Evolutionary conservation across 1,140 invertebrate species (phyloP), one percentile per base, ranked within the genome.

Genomic region (Pissodes strobi): DNA sequence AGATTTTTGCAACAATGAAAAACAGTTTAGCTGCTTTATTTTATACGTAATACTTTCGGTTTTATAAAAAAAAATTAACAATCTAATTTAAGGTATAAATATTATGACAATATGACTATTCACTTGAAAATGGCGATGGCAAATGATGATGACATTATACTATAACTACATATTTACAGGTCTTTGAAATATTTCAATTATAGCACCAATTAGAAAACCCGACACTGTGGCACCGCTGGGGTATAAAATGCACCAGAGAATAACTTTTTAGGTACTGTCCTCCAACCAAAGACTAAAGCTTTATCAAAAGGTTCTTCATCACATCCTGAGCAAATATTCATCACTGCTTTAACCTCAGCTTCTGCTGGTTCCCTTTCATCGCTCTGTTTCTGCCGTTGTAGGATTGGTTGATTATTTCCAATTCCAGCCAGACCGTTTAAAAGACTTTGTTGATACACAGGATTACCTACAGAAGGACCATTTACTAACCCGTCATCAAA

Each of bases 341-440:
- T 90, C 1, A 92, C 88, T 1, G 86, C 85, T 63, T 82, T 87
- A 0, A 92, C 90, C 75, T 93, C 90, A 17, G 85, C 89, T 74
- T 92, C 90, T 0, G 90, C 90, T 0, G 90, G 90, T 67, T 92
- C 90, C n/a, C 88, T 81, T 68, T 90, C 88, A 23, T 90, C 84
- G 48, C 76, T 81, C 67, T 80, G 74, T 63, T 83, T 82, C 67
- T 84, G 82, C 65, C 81, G 67, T 58, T 81, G 79, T 53, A 84
- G 79, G 6, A 85, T 79, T 3, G 82, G 81, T 15, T 82, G 64
- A 46, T 87, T 85, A 3, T 84, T 80, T 0, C 87, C 86, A n/a
- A 88, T 87, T 48, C 84, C 86, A 2, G 87, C 84, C 12, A 90
- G 76, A 5, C 88, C 88, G n/a, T 78, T 77, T 5, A 86, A 69